These are phyloP conservation scores for Eristalis tenax DNA, from an alignment of 2,888 invertebrate genomes.

Conservation along the genomic window DNA sequence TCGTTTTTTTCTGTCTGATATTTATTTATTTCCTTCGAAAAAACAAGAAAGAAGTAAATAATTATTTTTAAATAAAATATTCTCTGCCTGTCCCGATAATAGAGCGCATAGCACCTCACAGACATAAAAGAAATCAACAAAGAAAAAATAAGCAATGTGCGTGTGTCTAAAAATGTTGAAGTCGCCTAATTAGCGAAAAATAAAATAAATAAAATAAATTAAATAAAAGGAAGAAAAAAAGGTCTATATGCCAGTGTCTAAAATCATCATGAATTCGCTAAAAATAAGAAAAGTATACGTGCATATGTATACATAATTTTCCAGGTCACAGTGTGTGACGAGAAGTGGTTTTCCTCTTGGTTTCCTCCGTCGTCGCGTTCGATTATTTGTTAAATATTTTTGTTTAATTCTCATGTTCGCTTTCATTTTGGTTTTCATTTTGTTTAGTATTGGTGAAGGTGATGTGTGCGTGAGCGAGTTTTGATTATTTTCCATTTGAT, in stretches of 20 bases:
- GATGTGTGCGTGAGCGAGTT: not conserved
- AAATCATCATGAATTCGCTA: conserved; percentile 36
- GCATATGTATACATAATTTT: conserved; percentile 5
- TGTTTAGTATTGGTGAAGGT: conserved; percentile 38
- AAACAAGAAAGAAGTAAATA: not conserved
- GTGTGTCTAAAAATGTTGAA: conserved; percentile 37
- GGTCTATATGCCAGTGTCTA: conserved; percentile 5
- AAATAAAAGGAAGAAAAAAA: conserved; percentile 13
- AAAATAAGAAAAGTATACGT: conserved; percentile 39
- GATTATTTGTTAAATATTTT: not conserved
- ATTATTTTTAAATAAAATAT: conserved; percentile 13
- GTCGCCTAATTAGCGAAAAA: conserved; percentile 25
- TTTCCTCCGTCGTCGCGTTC: not conserved
- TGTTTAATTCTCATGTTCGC: not conserved
- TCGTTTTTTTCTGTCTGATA: not conserved
- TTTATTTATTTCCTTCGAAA: not conserved
- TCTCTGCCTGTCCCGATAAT: conserved; percentile 26
- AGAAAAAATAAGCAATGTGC: conserved; percentile 30
- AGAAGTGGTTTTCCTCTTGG: conserved; percentile 3
- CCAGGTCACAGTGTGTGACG: conserved; percentile 19
- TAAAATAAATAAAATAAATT: conserved; percentile 13
- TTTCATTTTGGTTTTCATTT: not conserved
- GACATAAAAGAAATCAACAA: conserved; percentile 3
- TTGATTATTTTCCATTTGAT: conserved; percentile 12
- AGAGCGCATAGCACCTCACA: conserved; percentile 36